Evolutionary conservation across 2,888 invertebrate genomes (phyloP).

Genomic region (Volucella bombylans): DNA sequence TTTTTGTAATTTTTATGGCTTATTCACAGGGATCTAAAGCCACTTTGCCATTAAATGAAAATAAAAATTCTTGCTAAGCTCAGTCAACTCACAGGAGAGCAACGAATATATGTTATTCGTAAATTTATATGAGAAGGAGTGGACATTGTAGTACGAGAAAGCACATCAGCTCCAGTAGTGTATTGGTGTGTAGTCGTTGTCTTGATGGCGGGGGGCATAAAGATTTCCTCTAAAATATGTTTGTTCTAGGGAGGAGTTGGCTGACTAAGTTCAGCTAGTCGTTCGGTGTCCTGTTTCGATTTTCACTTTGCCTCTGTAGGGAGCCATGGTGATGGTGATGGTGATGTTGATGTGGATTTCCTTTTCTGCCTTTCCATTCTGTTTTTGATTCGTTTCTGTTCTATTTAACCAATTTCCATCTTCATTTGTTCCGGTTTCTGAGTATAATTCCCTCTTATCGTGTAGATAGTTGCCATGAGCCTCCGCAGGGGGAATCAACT

Average conservation of each 20-base stretch:
- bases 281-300: conserved; percentile 50
- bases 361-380: conserved; percentile 26
- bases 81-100: conserved; percentile 53
- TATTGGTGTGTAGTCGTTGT: neutral
- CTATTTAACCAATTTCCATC: conserved; percentile 59
- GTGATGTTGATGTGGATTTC: conserved; percentile 27
- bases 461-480: conserved; percentile 19
- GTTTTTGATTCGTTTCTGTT: conserved; percentile 50
- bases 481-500: neutral
- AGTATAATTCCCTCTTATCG: conserved; percentile 21
- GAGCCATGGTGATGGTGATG: neutral
- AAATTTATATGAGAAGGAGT: neutral
- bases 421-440: conserved; percentile 58
- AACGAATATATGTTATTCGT: neutral
- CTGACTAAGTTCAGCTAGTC: neutral
- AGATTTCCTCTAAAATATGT: conserved; percentile 14
- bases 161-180: neutral
- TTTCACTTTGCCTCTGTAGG: conserved; percentile 36
- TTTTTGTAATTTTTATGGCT: conserved; percentile 26
- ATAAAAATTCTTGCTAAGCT: conserved; percentile 50
- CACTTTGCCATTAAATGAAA: conserved; percentile 35
- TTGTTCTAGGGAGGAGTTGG: neutral
- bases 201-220: neutral
- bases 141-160: neutral
- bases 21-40: conserved; percentile 11